Base-by-base conservation (phyloP, 2,797 vertebrate genomes). In the Clangula hyemalis region DNA sequence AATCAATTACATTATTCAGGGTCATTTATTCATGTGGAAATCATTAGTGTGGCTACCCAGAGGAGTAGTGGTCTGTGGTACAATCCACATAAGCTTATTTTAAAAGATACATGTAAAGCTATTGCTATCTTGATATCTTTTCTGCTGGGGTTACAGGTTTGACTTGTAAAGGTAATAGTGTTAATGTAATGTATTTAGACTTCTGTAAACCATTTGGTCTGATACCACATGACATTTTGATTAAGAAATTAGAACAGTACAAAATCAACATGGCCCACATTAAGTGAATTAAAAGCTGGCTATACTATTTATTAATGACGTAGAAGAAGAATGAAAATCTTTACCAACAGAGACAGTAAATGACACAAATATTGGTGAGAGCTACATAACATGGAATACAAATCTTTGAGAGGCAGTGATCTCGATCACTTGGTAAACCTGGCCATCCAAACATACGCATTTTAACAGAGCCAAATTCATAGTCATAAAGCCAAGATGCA, bases 181-280 rank as follows among this genome's bases (percentile, higher is more conserved):
- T 71, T 90, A 77, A 64, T 57, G 28, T 57, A 61, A 80, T 53
- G n/a, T 54, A 71, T 83, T 90, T 86, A 68, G 53, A 56, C 16
- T 61, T 84, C n/a, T 64, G 57, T 57, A 74, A 94, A 86, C 85
- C 32, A 65, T 86, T 89, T 80, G 43, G 14, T 74, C 39, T 83
- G 30, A 85, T 80, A 68, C 7, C 7, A 61, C 17, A 53, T 74
- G 75, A 57, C 27, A 57, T 79, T 85, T 94, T 71, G 27, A 60
- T 73, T 85, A 90, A 83, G 49, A 91, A 91, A 90, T 74, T 53
- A 93, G 75, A 85, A 56, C 18, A 85, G 80, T 57, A 47, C 27
- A 80, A 77, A 77, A 64, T 77, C 57, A 85, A n/a, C 36, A 60
- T 80, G 84, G 56, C 14, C n/a, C 17, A 56, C n/a, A 68, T 77